These are phyloP conservation scores for Drosophila parvula DNA, from an alignment of 1,140 invertebrate genomes.

Conservation along the genomic window DNA sequence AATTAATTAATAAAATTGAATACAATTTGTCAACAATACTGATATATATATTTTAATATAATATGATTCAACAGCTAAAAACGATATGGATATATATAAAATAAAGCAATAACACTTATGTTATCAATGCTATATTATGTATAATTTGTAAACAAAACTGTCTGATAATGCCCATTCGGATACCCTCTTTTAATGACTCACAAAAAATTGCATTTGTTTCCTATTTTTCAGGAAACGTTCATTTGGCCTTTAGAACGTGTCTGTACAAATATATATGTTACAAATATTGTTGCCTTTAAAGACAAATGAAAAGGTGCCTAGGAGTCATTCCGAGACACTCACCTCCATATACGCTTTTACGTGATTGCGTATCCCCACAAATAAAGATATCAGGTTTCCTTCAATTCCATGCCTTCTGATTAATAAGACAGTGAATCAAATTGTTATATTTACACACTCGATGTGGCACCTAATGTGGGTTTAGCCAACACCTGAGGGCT, in stretches of 20 bases:
- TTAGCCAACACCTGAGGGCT: constrained; percentile 33
- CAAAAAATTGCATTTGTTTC: constrained; percentile 6
- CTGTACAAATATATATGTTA: constrained; percentile 21
- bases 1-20: too few species aligned
- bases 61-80: background rate
- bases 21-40: too few species aligned
- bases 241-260: constrained; percentile 32
- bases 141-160: too few species aligned
- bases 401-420: constrained; percentile 20
- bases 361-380: constrained; percentile 11
- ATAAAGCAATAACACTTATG: background rate
- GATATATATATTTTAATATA: background rate
- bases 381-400: constrained; percentile 31
- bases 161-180: background rate
- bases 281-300: background rate
- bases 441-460: constrained; percentile 38
- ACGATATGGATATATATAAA: background rate
- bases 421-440: constrained; percentile 44
- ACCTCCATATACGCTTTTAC: background rate
- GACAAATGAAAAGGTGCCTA: background rate
- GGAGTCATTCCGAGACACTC: background rate
- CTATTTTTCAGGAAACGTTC: constrained; percentile 43
- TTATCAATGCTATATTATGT: background rate
- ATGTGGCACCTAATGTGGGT: constrained; percentile 28
- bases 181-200: constrained; percentile 9